Conservation (phyloP, 2,888 invertebrate genomes). For the Yponomeuta malinellus region DNA sequence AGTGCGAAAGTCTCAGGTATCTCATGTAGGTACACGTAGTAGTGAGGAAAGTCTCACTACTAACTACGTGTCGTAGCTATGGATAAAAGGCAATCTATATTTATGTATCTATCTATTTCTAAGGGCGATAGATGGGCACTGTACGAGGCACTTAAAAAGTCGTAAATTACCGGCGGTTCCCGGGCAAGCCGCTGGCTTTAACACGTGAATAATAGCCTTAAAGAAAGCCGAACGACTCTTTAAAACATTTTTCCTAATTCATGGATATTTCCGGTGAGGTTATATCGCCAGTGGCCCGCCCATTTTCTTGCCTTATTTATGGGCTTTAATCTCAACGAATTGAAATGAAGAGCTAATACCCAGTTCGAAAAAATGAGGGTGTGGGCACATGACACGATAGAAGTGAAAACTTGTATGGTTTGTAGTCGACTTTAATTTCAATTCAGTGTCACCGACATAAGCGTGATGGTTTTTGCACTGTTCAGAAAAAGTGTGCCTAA, state of each 20-base stretch:
- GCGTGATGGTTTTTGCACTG: too few relatives aligned
- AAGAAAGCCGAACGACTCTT: constrained; percentile 23
- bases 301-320: neutral
- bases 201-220: constrained; percentile 47
- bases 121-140: constrained; percentile 20
- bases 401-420: too few relatives aligned
- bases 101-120: neutral
- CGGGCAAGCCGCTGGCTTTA: constrained; percentile 38
- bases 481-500: too few relatives aligned
- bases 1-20: too few relatives aligned
- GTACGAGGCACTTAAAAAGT: constrained; percentile 57
- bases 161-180: constrained; percentile 52
- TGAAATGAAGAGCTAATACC: neutral
- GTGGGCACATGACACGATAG: too few relatives aligned
- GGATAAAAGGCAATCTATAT: too few relatives aligned
- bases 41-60: too few relatives aligned
- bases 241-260: constrained; percentile 6
- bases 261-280: neutral
- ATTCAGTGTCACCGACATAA: too few relatives aligned
- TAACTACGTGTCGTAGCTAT: too few relatives aligned
- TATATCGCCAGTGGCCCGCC: neutral
- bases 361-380: neutral
- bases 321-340: neutral
- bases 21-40: too few relatives aligned
- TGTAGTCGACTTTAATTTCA: too few relatives aligned